A percentile compares a stretch with the other conserved stretches of the same genome.
Conservation (phyloP, 2,888 invertebrate species). For the Eristalis arbustorum region DNA sequence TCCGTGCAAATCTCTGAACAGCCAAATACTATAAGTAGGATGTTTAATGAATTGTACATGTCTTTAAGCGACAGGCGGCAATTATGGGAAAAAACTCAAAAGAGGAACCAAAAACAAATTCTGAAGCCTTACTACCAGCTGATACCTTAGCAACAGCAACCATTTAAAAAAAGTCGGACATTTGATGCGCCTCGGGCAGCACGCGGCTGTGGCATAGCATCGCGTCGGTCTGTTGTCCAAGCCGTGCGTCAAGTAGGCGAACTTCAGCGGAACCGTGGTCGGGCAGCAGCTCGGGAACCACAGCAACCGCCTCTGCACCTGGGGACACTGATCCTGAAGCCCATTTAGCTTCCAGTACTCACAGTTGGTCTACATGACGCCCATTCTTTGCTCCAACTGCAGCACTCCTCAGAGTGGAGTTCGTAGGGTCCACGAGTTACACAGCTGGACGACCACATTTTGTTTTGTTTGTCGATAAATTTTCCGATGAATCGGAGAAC, state of each 20-base stretch:
- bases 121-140: neutral
- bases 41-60: no score
- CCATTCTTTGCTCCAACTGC: slow-evolving; percentile 82
- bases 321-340: slow-evolving; percentile 83
- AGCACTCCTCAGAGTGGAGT: slow-evolving; percentile 74
- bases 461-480: no score
- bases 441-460: slow-evolving; percentile 72
- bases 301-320: slow-evolving; percentile 81
- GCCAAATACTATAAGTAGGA: no score
- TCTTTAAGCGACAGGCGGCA: no score
- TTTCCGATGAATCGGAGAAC: no score
- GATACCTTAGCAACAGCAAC: neutral
- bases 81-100: no score
- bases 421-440: slow-evolving; percentile 31
- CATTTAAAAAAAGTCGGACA: neutral
- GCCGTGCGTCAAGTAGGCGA: slow-evolving; percentile 77
- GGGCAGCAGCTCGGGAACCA: slow-evolving; percentile 81
- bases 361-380: slow-evolving; percentile 82
- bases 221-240: slow-evolving; percentile 75
- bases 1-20: no score
- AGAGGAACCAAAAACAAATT: no score
- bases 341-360: slow-evolving; percentile 83
- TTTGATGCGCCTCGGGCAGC: slow-evolving; percentile 24
- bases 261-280: slow-evolving; percentile 75
- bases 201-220: slow-evolving; percentile 72